Conservation (phyloP, 2,797 vertebrate genomes). For the Tragopan temminckii region DNA sequence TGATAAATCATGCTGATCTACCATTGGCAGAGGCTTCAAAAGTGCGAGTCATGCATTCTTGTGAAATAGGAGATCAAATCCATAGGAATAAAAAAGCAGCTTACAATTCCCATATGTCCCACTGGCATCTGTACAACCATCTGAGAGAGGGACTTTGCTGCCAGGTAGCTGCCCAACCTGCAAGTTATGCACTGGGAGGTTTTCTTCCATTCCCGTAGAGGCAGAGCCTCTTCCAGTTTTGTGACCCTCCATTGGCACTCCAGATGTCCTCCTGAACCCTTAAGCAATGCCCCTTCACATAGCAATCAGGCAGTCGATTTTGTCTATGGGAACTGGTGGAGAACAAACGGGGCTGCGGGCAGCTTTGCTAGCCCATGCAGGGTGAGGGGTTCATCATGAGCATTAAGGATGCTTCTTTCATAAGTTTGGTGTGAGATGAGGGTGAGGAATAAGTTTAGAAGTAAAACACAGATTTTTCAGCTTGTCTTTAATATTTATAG, state of each 20-base stretch:
- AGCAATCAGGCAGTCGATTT: background rate
- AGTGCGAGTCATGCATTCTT: background rate
- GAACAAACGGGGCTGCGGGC: background rate
- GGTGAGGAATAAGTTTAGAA: constrained; percentile 45
- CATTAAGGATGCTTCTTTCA: constrained; percentile 7
- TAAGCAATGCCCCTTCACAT: background rate
- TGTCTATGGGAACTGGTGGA: constrained; percentile 25
- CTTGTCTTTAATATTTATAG: constrained; percentile 47
- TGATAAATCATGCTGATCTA: constrained; percentile 52
- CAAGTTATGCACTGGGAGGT: background rate
- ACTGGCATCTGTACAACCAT: background rate
- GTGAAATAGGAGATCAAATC: background rate
- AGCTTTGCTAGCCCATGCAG: background rate
- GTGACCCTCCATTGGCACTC: background rate
- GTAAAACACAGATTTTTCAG: constrained; percentile 55
- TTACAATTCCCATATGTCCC: background rate
- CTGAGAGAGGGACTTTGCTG: background rate
- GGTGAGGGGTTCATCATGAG: background rate
- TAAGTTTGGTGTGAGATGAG: background rate
- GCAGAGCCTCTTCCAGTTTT: background rate
- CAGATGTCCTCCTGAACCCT: background rate
- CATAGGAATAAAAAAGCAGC: background rate
- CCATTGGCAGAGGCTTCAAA: background rate
- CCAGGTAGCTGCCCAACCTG: background rate
- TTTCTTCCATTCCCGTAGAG: background rate